Percentiles rank a stretch among this genome's conserved stretches.
Evolutionary conservation across 2,888 invertebrate species (phyloP).

Genomic region (Sclerodermus sp.): DNA sequence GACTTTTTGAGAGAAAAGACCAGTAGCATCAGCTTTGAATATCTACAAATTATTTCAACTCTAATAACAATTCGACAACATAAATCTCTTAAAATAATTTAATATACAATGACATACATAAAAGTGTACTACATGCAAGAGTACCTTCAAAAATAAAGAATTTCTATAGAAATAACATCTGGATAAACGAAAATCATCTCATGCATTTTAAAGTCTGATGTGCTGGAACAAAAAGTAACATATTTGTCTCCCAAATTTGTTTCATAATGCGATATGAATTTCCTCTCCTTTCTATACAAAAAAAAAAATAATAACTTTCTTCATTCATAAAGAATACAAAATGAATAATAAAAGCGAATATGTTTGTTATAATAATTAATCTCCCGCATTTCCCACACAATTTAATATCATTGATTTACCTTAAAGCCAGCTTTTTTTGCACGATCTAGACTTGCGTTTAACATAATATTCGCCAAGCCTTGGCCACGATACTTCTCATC

Average conservation of each 20-base stretch:
- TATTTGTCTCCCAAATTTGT: too few species aligned
- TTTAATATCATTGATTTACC: constrained; percentile 59
- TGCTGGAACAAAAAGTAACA: constrained; percentile 52
- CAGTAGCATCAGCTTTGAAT: constrained; percentile 81
- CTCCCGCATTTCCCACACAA: background rate
- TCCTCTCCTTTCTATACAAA: too few species aligned
- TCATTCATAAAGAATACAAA: too few species aligned
- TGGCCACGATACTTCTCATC: constrained; percentile 71
- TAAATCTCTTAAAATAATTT: background rate
- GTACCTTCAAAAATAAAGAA: constrained; percentile 20
- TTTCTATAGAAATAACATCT: constrained; percentile 25
- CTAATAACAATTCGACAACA: background rate
- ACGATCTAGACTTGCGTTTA: constrained; percentile 67
- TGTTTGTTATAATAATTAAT: too few species aligned
- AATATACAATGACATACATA: constrained; percentile 14
- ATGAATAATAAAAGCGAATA: too few species aligned
- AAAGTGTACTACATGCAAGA: constrained; percentile 14
- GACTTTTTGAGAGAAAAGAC: constrained; percentile 77
- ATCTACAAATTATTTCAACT: constrained; percentile 60
- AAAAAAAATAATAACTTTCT: too few species aligned
- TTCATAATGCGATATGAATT: too few species aligned
- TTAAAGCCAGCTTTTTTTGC: constrained; percentile 71
- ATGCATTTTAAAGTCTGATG: constrained; percentile 46
- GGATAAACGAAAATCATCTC: constrained; percentile 39
- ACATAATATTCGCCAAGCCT: constrained; percentile 74